phyloP scores from a whole-genome alignment of 1,140 invertebrate genomes.

The Brachionus calyciflorus region DNA sequence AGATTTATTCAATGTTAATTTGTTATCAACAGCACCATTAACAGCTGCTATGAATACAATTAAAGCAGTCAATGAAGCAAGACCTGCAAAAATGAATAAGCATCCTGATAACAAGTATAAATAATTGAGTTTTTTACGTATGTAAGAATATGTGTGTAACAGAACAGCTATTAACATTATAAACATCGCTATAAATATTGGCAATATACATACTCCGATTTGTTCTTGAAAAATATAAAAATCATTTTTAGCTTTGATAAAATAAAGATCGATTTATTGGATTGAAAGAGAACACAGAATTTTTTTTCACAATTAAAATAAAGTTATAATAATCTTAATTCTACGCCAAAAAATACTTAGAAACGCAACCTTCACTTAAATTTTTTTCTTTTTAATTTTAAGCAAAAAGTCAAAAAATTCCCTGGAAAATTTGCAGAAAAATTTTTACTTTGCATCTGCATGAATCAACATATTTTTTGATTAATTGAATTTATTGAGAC shows the following conservation, averaged over 20 bases:
- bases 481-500: no score
- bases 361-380: no score
- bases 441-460: no score
- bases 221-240: constrained; percentile 5
- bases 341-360: no score
- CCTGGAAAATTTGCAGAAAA: no score
- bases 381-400: no score
- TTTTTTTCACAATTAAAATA: no score
- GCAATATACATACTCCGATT: constrained; percentile 8
- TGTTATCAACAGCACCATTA: constrained; percentile 29
- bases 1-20: background rate
- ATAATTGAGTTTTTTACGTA: background rate
- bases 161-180: constrained; percentile 2
- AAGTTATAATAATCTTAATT: no score
- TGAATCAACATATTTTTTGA: no score
- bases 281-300: no score
- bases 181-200: background rate
- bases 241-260: background rate
- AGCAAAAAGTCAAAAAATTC: no score
- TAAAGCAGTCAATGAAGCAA: constrained; percentile 37
- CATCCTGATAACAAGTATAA: constrained; percentile 5
- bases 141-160: constrained; percentile 15
- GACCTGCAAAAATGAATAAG: constrained; percentile 29
- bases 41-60: constrained; percentile 33
- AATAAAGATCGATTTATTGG: no score